These are phyloP conservation scores for Phortica variegata DNA, from an alignment of 1,140 invertebrate species.

Conservation along the genomic window DNA sequence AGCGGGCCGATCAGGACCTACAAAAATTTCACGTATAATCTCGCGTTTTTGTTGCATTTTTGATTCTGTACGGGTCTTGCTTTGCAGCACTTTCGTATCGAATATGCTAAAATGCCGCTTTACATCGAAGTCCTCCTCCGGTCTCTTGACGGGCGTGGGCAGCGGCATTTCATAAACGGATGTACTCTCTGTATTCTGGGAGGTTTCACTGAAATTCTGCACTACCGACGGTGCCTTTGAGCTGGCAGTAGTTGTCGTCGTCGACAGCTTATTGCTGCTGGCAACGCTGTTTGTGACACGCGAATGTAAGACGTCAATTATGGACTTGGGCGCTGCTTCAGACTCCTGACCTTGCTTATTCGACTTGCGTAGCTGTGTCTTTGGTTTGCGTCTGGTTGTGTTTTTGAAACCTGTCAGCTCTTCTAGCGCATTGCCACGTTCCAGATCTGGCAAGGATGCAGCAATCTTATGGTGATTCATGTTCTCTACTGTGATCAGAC, in stretches of 20 bases:
- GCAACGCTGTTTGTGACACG: slow-evolving; percentile 36
- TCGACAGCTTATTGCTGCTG: slow-evolving; percentile 59
- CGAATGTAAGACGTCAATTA: slow-evolving; percentile 50
- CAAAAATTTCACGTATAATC: slow-evolving; percentile 78
- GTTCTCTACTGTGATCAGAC: slow-evolving; percentile 73
- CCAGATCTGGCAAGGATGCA: slow-evolving; percentile 74
- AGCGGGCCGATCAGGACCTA: slow-evolving; percentile 66
- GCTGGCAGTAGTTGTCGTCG: slow-evolving; percentile 10
- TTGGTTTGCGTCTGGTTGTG: slow-evolving; percentile 12
- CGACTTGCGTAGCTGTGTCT: neutral
- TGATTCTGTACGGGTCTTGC: slow-evolving; percentile 74
- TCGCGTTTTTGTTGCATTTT: slow-evolving; percentile 72
- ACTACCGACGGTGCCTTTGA: slow-evolving; percentile 50
- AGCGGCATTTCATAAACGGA: slow-evolving; percentile 34
- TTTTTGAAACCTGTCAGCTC: slow-evolving; percentile 30
- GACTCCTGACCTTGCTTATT: slow-evolving; percentile 23
- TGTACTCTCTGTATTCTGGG: slow-evolving; percentile 23
- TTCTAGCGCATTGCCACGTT: slow-evolving; percentile 44
- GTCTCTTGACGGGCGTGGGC: slow-evolving; percentile 7
- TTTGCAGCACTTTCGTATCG: slow-evolving; percentile 71
- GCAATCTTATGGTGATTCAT: slow-evolving; percentile 64
- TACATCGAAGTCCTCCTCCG: slow-evolving; percentile 61
- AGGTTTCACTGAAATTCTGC: slow-evolving; percentile 43
- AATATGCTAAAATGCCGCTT: slow-evolving; percentile 62
- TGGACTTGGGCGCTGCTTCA: slow-evolving; percentile 32